Percentiles rank a stretch among this genome's conserved stretches.
Conservation (phyloP, 2,888 invertebrate species). For the Cheiracanthium punctorium region DNA sequence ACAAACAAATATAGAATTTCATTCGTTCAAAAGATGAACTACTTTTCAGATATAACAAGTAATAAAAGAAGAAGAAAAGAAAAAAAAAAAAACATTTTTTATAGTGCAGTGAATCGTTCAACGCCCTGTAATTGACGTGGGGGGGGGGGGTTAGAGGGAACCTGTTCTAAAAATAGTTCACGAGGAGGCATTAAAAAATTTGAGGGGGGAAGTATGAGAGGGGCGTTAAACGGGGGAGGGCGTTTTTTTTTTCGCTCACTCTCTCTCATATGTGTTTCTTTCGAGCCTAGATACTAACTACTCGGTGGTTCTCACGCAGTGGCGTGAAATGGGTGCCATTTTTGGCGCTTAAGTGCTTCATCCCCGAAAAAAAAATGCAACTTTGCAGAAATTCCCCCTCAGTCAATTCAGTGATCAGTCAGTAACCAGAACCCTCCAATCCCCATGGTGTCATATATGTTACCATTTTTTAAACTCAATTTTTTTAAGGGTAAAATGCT, state of each 20-base stretch:
- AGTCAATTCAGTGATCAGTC: too few species aligned
- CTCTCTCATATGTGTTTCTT: neutral
- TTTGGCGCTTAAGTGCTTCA: neutral
- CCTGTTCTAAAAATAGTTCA: neutral
- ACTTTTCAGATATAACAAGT: neutral
- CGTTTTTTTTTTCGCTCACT: neutral
- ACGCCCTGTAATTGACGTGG: neutral
- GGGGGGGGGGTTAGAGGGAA: too few species aligned
- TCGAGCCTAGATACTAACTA: too few species aligned
- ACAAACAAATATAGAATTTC: neutral
- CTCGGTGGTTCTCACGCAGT: conserved; percentile 11
- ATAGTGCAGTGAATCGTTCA: neutral
- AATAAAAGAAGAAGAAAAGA: neutral
- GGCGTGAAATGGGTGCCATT: neutral
- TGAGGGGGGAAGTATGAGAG: conserved; percentile 5
- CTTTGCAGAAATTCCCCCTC: too few species aligned
- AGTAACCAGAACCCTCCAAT: too few species aligned
- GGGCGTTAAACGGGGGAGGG: neutral
- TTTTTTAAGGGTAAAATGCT: too few species aligned
- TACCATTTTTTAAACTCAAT: too few species aligned
- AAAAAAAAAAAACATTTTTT: neutral
- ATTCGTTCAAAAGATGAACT: neutral
- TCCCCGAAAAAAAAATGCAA: too few species aligned
- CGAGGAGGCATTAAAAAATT: neutral
- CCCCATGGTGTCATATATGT: too few species aligned